Percentiles rank a stretch among this genome's conserved stretches.
These are phyloP conservation scores for Microctenopoma steveboyesi DNA, from an alignment of 2,797 vertebrate species.

Conservation along the genomic window DNA sequence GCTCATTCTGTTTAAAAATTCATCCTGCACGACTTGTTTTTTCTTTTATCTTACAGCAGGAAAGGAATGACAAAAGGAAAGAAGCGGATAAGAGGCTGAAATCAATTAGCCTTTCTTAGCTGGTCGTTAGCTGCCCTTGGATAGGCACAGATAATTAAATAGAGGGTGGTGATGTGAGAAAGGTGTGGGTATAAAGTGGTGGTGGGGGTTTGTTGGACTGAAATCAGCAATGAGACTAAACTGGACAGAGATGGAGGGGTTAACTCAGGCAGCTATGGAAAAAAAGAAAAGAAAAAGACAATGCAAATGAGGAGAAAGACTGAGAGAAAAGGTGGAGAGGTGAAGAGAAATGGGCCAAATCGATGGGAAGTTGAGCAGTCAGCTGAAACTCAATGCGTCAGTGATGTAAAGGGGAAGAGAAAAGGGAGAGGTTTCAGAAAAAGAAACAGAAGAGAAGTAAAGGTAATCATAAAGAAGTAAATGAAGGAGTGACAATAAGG, in stretches of 20 bases:
- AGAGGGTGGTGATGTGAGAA: slow-evolving; percentile 36
- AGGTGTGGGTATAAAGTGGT: slow-evolving; percentile 43
- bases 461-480: background rate
- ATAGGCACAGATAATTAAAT: slow-evolving; percentile 85
- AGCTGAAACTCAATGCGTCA: slow-evolving; percentile 51
- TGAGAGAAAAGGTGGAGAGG: slow-evolving; percentile 19
- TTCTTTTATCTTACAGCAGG: slow-evolving; percentile 10
- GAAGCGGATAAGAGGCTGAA: slow-evolving; percentile 66
- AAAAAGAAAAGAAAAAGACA: background rate
- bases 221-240: slow-evolving; percentile 40
- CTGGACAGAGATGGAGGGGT: slow-evolving; percentile 35
- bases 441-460: slow-evolving; percentile 2
- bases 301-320: slow-evolving; percentile 44
- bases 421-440: background rate
- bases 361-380: slow-evolving; percentile 34
- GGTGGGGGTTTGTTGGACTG: slow-evolving; percentile 33
- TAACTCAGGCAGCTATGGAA: slow-evolving; percentile 23
- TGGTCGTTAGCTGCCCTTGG: slow-evolving; percentile 84
- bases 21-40: background rate
- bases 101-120: slow-evolving; percentile 81
- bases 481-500: background rate
- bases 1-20: slow-evolving; percentile 6
- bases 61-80: slow-evolving; percentile 32
- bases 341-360: slow-evolving; percentile 38
- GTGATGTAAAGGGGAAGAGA: slow-evolving; percentile 1